These are phyloP conservation scores for Aspidiotus destructor DNA, from an alignment of 2,888 invertebrate genomes.

Conservation along the genomic window DNA sequence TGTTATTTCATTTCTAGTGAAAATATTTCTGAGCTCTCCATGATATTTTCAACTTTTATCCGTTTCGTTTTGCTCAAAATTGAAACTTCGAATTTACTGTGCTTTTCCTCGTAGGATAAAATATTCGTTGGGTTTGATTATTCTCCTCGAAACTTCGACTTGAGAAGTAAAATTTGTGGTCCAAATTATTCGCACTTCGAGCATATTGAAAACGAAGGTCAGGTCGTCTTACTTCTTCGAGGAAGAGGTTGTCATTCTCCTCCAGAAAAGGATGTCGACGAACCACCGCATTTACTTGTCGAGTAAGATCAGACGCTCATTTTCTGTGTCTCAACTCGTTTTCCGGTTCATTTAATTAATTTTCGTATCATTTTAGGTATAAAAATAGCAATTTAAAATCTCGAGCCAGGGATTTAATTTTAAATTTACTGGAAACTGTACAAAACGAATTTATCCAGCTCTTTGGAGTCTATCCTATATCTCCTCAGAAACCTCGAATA, in stretches of 20 bases:
- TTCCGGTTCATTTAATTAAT: background rate
- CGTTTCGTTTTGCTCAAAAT: too few relatives aligned
- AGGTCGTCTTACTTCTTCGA: constrained; percentile 62
- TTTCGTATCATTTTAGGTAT: constrained; percentile 47
- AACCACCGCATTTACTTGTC: constrained; percentile 18
- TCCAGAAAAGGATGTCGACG: constrained; percentile 5
- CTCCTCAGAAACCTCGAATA: constrained; percentile 26
- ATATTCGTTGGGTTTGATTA: constrained; percentile 67
- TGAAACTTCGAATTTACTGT: too few relatives aligned
- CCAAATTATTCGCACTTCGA: constrained; percentile 61
- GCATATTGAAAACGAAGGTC: constrained; percentile 67
- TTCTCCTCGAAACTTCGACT: constrained; percentile 64
- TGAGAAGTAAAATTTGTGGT: constrained; percentile 64
- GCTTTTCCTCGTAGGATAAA: constrained; percentile 50
- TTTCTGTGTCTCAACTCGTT: background rate
- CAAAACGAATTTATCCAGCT: constrained; percentile 47
- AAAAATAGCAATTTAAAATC: constrained; percentile 57
- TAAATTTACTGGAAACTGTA: constrained; percentile 70
- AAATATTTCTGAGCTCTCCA: too few relatives aligned
- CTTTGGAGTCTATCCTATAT: constrained; percentile 35
- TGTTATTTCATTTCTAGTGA: too few relatives aligned
- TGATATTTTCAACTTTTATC: too few relatives aligned
- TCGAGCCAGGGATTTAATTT: constrained; percentile 60
- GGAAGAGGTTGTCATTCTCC: constrained; percentile 46
- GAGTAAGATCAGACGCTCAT: constrained; percentile 12